Conservation (phyloP, 2,888 invertebrate genomes). For the Girardia tigrina region DNA sequence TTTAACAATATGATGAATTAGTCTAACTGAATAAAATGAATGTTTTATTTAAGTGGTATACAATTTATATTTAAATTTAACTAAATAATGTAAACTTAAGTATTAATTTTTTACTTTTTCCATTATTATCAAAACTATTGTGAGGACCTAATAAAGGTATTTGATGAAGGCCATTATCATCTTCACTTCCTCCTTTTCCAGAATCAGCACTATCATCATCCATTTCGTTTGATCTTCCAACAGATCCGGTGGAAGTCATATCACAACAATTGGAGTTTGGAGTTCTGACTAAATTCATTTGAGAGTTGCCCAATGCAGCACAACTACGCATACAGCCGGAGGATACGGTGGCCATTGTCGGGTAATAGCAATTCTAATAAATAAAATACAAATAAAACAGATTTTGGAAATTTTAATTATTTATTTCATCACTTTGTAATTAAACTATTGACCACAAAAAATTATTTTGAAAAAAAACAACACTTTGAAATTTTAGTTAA, state of each 20-base stretch:
- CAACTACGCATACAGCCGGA: background rate
- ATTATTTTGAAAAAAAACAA: no score
- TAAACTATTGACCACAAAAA: no score
- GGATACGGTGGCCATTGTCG: background rate
- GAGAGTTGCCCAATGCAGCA: background rate
- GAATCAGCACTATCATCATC: slow-evolving; percentile 12
- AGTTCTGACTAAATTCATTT: background rate
- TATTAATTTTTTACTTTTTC: slow-evolving; percentile 2
- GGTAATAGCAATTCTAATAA: slow-evolving; percentile 5
- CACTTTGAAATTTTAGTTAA: no score
- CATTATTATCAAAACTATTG: background rate
- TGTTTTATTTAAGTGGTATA: no score
- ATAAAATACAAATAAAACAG: no score
- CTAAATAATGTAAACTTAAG: no score
- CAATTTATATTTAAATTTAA: no score
- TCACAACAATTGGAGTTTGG: background rate
- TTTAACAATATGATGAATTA: no score
- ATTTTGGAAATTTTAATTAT: no score
- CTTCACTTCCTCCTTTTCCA: background rate
- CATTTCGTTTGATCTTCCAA: background rate
- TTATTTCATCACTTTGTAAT: no score
- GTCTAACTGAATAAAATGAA: no score
- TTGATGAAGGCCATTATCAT: slow-evolving; percentile 19
- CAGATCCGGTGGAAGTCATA: background rate
- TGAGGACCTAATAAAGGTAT: slow-evolving; percentile 12